Evolutionary conservation across 2,888 invertebrate genomes (phyloP).

Genomic region (Conchocele bisecta): DNA sequence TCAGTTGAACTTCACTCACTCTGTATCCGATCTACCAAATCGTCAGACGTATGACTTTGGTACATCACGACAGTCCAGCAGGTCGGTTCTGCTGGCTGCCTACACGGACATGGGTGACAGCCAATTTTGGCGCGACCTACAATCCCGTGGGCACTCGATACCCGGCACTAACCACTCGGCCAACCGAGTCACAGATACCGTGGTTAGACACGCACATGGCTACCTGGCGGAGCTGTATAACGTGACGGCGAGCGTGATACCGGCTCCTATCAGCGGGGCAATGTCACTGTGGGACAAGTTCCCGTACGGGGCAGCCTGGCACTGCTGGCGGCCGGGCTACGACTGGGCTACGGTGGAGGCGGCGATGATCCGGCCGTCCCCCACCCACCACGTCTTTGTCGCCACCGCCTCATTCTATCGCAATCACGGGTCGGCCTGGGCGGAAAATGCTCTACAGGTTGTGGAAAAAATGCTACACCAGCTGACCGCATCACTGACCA

Average conservation of each 20-base stretch:
- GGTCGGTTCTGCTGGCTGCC: conserved; percentile 33
- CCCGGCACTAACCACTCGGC: not conserved
- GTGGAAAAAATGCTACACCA: conserved; percentile 23
- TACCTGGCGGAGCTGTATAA: conserved; percentile 26
- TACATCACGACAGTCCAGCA: conserved; percentile 15
- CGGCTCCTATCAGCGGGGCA: conserved; percentile 27
- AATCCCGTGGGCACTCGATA: conserved; percentile 10
- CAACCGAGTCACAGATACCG: conserved; percentile 15
- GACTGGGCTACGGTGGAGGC: conserved; percentile 33
- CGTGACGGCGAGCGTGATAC: conserved; percentile 17
- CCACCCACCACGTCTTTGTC: conserved; percentile 35
- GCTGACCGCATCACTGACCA: too few relatives aligned
- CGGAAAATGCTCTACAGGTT: conserved; percentile 19
- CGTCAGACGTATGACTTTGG: conserved; percentile 44
- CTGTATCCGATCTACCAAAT: conserved; percentile 35
- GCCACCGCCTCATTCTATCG: conserved; percentile 13
- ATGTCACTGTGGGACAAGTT: conserved; percentile 46
- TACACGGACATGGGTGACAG: conserved; percentile 35
- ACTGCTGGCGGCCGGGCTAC: conserved; percentile 46
- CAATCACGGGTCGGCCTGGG: conserved; percentile 20
- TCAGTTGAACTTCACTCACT: not conserved
- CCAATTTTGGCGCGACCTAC: conserved; percentile 33
- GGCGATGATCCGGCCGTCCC: conserved; percentile 27
- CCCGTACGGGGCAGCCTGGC: conserved; percentile 43
- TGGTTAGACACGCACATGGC: conserved; percentile 13